Conservation (phyloP, 1,140 invertebrate genomes). For the Galleria mellonella region DNA sequence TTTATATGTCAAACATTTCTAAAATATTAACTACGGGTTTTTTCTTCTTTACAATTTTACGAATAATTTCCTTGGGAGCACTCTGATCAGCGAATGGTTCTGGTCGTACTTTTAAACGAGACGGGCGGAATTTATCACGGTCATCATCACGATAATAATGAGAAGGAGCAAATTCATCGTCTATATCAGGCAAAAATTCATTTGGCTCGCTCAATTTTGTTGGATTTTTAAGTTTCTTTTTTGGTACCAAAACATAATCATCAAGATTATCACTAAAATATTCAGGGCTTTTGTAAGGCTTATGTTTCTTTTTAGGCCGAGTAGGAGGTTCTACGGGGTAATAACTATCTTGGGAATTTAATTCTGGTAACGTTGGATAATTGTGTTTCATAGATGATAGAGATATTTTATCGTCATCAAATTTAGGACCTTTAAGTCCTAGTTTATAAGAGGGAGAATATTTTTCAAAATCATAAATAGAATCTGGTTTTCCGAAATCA, state of each 20-base stretch:
- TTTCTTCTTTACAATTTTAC: conserved; percentile 58
- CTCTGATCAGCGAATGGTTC: conserved; percentile 24
- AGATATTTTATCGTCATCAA: conserved; percentile 28
- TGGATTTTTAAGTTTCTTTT: conserved; percentile 55
- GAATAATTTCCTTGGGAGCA: conserved; percentile 46
- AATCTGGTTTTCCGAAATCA: conserved; percentile 43
- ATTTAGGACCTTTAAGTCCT: conserved; percentile 29
- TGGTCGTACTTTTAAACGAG: conserved; percentile 30
- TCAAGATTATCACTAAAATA: conserved; percentile 38
- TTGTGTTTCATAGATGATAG: conserved; percentile 35
- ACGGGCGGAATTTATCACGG: conserved; percentile 18
- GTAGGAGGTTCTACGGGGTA: conserved; percentile 40
- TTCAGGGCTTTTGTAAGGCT: conserved; percentile 41
- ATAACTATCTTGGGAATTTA: conserved; percentile 29
- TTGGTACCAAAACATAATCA: conserved; percentile 57
- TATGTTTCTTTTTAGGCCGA: conserved; percentile 53
- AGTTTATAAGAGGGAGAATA: conserved; percentile 15
- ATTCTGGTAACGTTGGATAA: conserved; percentile 34
- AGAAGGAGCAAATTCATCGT: conserved; percentile 46
- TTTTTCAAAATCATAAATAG: conserved; percentile 43
- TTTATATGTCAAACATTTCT: conserved; percentile 67
- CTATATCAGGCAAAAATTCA: conserved; percentile 35
- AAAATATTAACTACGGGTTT: conserved; percentile 52
- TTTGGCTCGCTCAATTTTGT: conserved; percentile 27
- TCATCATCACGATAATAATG: conserved; percentile 42